These are phyloP conservation scores for Nemurella pictetii DNA, from an alignment of 2,888 invertebrate species.

Conservation along the genomic window DNA sequence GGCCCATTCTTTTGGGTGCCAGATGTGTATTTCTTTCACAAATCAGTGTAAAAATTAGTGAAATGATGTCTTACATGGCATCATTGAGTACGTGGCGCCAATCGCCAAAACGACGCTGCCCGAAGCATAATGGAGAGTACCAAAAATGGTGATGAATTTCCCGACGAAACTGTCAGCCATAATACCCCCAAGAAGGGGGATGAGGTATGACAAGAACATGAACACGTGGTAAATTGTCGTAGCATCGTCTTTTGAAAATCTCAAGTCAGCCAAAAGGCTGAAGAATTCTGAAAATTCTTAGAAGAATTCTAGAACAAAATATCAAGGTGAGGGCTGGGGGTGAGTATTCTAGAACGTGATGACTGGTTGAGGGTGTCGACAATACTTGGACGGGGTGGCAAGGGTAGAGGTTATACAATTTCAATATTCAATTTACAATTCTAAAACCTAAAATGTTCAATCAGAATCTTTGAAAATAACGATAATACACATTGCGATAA, in stretches of 20 bases:
- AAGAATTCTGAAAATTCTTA: background rate
- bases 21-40: too few relatives aligned
- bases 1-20: too few relatives aligned
- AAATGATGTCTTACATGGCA: constrained; percentile 55
- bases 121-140: constrained; percentile 81
- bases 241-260: constrained; percentile 56
- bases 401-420: too few relatives aligned
- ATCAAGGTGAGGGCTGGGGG: too few relatives aligned
- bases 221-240: constrained; percentile 65
- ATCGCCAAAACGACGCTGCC: constrained; percentile 80
- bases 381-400: too few relatives aligned
- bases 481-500: background rate
- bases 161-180: constrained; percentile 67
- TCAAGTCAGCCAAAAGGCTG: constrained; percentile 54
- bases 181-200: constrained; percentile 66
- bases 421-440: too few relatives aligned
- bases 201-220: constrained; percentile 64
- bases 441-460: background rate
- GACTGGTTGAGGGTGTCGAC: too few relatives aligned
- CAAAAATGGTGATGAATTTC: constrained; percentile 78
- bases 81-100: constrained; percentile 61
- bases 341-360: too few relatives aligned
- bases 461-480: background rate
- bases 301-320: too few relatives aligned
- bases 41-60: background rate